These are phyloP conservation scores for Alexandromys fortis DNA, from an alignment of 2,113 vertebrate genomes.

Conservation along the genomic window DNA sequence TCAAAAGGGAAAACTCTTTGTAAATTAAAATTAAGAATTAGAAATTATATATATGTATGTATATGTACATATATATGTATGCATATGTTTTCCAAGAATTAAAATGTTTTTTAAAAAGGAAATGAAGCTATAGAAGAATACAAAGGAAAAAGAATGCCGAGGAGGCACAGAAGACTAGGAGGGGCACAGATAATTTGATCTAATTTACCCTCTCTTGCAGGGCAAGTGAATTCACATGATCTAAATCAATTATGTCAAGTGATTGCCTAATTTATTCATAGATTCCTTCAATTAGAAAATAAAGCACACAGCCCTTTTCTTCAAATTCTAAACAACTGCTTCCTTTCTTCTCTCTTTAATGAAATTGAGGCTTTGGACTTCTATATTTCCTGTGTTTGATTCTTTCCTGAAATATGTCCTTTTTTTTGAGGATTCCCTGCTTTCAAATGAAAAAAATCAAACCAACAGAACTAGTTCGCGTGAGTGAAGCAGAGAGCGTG, in stretches of 20 bases:
- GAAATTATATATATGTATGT: not conserved
- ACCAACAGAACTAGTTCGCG: not conserved
- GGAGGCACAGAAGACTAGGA: not conserved
- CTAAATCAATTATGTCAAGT: constrained; percentile 80
- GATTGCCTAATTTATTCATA: constrained; percentile 81
- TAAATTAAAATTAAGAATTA: constrained; percentile 51
- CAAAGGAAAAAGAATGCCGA: constrained; percentile 4
- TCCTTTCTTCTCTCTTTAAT: constrained; percentile 55
- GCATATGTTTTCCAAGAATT: not conserved
- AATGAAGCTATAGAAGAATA: constrained; percentile 7
- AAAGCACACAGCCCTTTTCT: constrained; percentile 65
- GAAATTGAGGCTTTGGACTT: constrained; percentile 27
- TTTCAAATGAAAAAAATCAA: constrained; percentile 1
- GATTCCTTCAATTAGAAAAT: constrained; percentile 76
- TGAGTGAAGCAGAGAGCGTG: not conserved
- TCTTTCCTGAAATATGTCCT: constrained; percentile 29
- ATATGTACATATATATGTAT: not conserved
- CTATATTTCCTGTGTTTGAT: constrained; percentile 3
- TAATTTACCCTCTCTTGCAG: constrained; percentile 69
- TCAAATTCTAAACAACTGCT: constrained; percentile 74
- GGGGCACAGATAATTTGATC: constrained; percentile 63
- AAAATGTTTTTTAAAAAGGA: not conserved
- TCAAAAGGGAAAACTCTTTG: constrained; percentile 18
- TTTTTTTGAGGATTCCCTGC: not conserved
- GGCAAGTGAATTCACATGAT: constrained; percentile 70